Conservation (phyloP, 2,888 invertebrate species). For the Eueremaeus valkanovi region DNA sequence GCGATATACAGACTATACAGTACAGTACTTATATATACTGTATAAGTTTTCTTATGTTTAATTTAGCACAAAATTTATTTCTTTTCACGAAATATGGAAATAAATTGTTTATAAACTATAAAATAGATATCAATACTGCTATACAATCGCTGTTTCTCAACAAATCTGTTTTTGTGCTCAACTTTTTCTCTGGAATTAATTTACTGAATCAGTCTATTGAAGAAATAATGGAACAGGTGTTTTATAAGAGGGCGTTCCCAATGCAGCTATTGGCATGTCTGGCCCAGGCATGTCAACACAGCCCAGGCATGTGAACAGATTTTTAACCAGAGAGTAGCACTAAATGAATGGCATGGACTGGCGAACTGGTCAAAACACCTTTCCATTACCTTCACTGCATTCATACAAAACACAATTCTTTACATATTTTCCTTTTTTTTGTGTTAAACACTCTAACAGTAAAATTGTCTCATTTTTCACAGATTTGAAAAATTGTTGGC, state of each 20-base stretch:
- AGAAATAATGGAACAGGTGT: slow-evolving; percentile 30
- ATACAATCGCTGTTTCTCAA: neutral
- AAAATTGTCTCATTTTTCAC: neutral
- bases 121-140: slow-evolving; percentile 1
- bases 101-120: neutral
- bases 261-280: slow-evolving; percentile 26
- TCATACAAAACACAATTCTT: neutral
- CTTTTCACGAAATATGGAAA: slow-evolving; percentile 6
- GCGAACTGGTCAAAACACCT: slow-evolving; percentile 3
- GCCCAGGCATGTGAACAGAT: neutral
- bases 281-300: neutral
- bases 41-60: neutral
- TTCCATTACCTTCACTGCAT: neutral
- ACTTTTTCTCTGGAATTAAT: neutral
- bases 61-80: slow-evolving; percentile 1
- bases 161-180: neutral
- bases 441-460: neutral
- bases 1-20: neutral
- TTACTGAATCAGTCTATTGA: slow-evolving; percentile 17
- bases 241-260: slow-evolving; percentile 16
- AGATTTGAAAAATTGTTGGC: no score
- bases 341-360: neutral
- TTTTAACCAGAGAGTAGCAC: neutral
- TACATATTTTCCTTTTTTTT: slow-evolving; percentile 9
- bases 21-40: neutral